Evolutionary conservation across 2,797 vertebrate genomes (phyloP).

Genomic region (Scolopax rusticola): DNA sequence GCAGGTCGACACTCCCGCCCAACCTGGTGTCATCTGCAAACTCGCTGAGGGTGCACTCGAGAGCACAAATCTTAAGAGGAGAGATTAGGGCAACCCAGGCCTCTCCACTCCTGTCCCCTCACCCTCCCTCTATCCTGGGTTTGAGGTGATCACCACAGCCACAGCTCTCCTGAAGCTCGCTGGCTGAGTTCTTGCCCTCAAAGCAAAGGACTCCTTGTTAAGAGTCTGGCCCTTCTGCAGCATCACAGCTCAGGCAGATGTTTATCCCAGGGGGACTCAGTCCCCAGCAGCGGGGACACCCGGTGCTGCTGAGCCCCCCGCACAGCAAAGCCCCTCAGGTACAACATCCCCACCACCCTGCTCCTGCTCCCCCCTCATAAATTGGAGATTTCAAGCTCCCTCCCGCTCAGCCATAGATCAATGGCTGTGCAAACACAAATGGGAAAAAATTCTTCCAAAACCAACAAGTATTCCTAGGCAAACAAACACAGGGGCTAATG

Average conservation of each 20-base stretch:
- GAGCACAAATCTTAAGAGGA: not conserved
- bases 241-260: not conserved
- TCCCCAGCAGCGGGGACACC: too few relatives aligned
- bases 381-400: not conserved
- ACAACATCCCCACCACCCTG: not conserved
- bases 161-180: not conserved
- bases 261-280: not conserved
- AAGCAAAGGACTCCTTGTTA: not conserved
- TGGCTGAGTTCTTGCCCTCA: rapidly evolving
- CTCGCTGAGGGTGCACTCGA: too few relatives aligned
- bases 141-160: not conserved
- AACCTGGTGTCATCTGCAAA: too few relatives aligned
- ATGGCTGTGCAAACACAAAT: too few relatives aligned
- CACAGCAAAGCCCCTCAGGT: rapidly evolving
- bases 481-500: not conserved
- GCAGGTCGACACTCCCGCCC: too few relatives aligned
- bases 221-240: not conserved
- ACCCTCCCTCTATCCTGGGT: not conserved
- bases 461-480: not conserved
- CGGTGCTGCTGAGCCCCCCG: not conserved
- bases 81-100: not conserved
- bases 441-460: not conserved
- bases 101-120: not conserved
- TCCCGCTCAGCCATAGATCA: not conserved
- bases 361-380: not conserved